Base-by-base conservation (phyloP, 2,113 vertebrate genomes). In the Chaetodon auriga region DNA sequence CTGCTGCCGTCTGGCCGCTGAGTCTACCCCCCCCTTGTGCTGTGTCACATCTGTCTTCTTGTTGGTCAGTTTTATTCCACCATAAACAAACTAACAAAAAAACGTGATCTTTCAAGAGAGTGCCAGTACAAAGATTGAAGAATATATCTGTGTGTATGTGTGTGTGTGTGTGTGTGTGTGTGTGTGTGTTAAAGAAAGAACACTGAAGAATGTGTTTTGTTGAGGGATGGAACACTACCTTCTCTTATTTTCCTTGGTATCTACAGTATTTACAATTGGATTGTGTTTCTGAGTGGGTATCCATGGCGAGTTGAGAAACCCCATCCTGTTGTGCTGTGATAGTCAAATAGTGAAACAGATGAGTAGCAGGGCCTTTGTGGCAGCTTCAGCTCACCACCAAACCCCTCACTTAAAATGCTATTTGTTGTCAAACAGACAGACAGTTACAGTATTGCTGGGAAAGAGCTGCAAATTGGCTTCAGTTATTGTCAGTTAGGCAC, bases 391-490 rank as follows among this genome's bases (percentile, higher is more conserved):
- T 73, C 55, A 8, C 36, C 23, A 57, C 68, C 68, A 49, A 74
- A 68, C 61, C 46, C 63, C 19, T 36, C 69, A 68, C 74, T 75
- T 86, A 48, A 78, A 81, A 61, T 76, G 35, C 58, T 60, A 68
- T 78, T 81, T 78, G 68, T 74, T 82, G 80, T 78, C 73, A 75
- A 76, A 75, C 68, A 69, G 45, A 76, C 58, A 23, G 57, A 77
- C 83, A 84, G 75, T 60, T 54, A 61, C 73, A 65, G 82, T 69
- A 63, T 53, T 51, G 23, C 76, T 65, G 70, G 62, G 55, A 81
- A 76, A 49, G 23, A 60, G 71, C 66, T 61, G 43, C 64, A 81
- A 82, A 84, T 84, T 88, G 61, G 74, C 70, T 76, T 63, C 68
- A 51, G 66, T 77, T 75, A 75, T 86, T 76, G 66, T 81, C 73